These are phyloP conservation scores for Apeira syringaria DNA, from an alignment of 2,888 invertebrate genomes.

Conservation along the genomic window DNA sequence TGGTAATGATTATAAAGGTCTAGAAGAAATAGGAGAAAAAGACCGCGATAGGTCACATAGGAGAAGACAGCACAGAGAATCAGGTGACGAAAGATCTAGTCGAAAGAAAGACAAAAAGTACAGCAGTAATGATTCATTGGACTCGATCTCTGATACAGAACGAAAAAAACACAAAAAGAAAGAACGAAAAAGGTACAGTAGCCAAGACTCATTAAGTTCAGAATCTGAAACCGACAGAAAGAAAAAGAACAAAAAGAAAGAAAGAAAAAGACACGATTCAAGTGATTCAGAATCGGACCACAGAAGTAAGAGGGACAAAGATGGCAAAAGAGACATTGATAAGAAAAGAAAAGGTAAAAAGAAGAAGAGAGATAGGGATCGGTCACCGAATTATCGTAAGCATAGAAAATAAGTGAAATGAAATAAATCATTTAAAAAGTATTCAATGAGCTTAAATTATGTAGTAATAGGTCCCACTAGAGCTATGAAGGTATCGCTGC, in stretches of 20 bases:
- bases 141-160: conserved; percentile 18
- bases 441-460: too few relatives aligned
- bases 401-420: conserved; percentile 63
- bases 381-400: conserved; percentile 77
- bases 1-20: conserved; percentile 4
- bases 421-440: conserved; percentile 15
- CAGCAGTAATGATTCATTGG: conserved; percentile 27
- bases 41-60: conserved; percentile 30
- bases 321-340: conserved; percentile 76
- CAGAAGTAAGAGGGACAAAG: conserved; percentile 45
- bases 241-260: conserved; percentile 21
- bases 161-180: conserved; percentile 16
- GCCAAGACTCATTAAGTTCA: conserved; percentile 26
- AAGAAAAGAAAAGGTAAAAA: conserved; percentile 84
- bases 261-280: conserved; percentile 32
- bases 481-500: too few relatives aligned
- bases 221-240: conserved; percentile 21
- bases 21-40: conserved; percentile 16
- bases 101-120: conserved; percentile 23
- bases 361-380: conserved; percentile 77
- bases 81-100: conserved; percentile 40
- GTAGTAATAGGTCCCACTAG: too few relatives aligned
- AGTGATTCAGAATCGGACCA: conserved; percentile 44
- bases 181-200: conserved; percentile 19
- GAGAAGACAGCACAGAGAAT: conserved; percentile 39